Evolutionary conservation across 2,888 invertebrate genomes (phyloP).

Genomic region (Mythimna albipuncta): DNA sequence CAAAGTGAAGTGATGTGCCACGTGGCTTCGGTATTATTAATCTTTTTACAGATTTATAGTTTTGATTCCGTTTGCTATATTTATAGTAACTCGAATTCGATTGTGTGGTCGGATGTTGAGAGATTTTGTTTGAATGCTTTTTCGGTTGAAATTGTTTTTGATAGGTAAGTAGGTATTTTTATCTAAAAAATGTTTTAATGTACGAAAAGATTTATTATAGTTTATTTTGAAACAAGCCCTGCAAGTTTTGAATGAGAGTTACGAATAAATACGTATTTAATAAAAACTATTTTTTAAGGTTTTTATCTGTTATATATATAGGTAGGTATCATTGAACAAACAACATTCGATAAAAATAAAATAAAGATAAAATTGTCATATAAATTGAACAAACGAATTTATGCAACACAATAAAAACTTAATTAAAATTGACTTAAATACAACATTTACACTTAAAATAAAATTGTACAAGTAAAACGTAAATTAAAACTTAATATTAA

Average conservation of each 20-base stretch:
- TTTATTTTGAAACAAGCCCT: background rate
- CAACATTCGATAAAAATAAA: too few relatives aligned
- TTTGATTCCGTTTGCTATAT: slow-evolving; percentile 46
- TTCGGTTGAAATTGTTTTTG: background rate
- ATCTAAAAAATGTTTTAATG: background rate
- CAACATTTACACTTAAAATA: too few relatives aligned
- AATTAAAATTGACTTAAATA: too few relatives aligned
- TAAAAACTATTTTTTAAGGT: background rate
- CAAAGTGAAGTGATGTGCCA: slow-evolving; percentile 49
- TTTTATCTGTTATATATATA: background rate
- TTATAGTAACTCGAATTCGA: slow-evolving; percentile 24
- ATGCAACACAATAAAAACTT: too few relatives aligned
- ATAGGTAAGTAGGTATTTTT: background rate
- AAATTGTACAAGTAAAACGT: too few relatives aligned
- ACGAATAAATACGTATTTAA: background rate
- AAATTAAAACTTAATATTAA: too few relatives aligned
- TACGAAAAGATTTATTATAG: background rate
- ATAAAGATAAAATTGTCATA: too few relatives aligned
- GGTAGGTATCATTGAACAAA: too few relatives aligned
- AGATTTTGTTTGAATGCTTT: slow-evolving; percentile 16
- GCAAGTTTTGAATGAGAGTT: background rate
- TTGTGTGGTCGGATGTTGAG: slow-evolving; percentile 24
- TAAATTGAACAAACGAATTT: too few relatives aligned
- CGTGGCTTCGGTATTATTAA: slow-evolving; percentile 55
- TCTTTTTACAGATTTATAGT: slow-evolving; percentile 57